phyloP scores from a whole-genome alignment of 64 coral and sea anemone species.

The Actinia equina region DNA sequence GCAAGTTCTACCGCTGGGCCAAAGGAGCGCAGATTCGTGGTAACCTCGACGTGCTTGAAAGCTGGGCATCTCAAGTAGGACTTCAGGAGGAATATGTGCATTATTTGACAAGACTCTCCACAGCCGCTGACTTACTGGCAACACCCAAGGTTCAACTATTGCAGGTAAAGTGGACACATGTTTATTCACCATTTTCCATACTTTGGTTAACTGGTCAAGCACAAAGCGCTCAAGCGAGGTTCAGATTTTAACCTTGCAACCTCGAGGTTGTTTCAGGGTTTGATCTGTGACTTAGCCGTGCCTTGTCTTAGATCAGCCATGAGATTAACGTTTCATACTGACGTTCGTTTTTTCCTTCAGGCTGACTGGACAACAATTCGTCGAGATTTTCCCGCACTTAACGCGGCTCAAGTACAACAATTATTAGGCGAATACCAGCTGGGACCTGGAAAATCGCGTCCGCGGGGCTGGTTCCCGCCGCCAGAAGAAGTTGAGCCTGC shows the following conservation, averaged over 20 bases:
- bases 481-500: conserved; percentile 96
- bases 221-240: too few relatives aligned
- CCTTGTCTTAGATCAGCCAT: too few relatives aligned
- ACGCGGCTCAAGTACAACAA: conserved; percentile 94
- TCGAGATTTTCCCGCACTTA: conserved; percentile 88
- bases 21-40: conserved; percentile 98
- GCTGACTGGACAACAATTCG: conserved; percentile 84
- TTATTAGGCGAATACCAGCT: conserved; percentile 94
- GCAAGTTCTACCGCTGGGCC: conserved; percentile 96
- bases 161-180: conserved; percentile 55
- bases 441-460: conserved; percentile 81
- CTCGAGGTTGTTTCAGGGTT: too few relatives aligned
- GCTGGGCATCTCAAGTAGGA: conserved; percentile 77
- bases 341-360: conserved; percentile 25
- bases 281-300: too few relatives aligned
- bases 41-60: conserved; percentile 86
- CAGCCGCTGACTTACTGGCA: conserved; percentile 84
- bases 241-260: too few relatives aligned
- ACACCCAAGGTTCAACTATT: conserved; percentile 97
- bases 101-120: conserved; percentile 81
- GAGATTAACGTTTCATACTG: too few relatives aligned
- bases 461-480: conserved; percentile 89
- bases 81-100: conserved; percentile 78
- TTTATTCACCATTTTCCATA: too few relatives aligned
- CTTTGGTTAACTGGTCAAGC: too few relatives aligned